Base-by-base conservation (phyloP, 2,113 vertebrate species). In the Rutilus rutilus region DNA sequence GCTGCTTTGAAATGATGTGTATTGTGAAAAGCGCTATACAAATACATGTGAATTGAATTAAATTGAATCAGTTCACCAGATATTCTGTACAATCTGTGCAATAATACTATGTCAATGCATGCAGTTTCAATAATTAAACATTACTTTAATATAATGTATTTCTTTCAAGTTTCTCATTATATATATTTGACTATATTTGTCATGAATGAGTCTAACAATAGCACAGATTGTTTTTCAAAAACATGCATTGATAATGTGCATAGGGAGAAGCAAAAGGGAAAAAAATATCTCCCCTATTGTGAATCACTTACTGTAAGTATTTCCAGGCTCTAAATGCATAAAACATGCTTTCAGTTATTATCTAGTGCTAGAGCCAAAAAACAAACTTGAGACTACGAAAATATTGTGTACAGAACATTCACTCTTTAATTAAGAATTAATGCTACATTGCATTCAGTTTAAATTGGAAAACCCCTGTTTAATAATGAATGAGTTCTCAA, bases 311-410 rank as follows among this genome's bases (percentile, higher is more conserved):
- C 17, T 4, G 62, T 79, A 42, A 36, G 75, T 73, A 57, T 78
- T 89, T 45, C 80, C 78, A 54, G 36, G 17, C 30, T 25, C 1
- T 86, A 62, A 50, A 65, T 21, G 62, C 69, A 90, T 88, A 79
- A n/a, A 84, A 80, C 87, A 36, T 89, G 89, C 71, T 88, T 91
- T 75, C 76, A 88, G 83, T 92, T 87, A 89, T 54, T 89, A 69
- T 23, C 14, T 1, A 77, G 27, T 67, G 42, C 39, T 60, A 69
- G 78, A 88, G 88, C 90, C 88, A 91, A 90, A 89, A 86, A 91
- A 90, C 36, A 76, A 59, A 3, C 25, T 82, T 39, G 78, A 33
- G 67, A 14, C 47, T 50, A 54, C 21, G 33, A 39, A n/a, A 65
- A 39, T 78, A 73, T 19, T 71, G n/a, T 85, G 74, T 86, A 69